A percentile compares a stretch with the other conserved stretches of the same genome.
Evolutionary conservation across 2,113 vertebrate species (phyloP).

Genomic region (Rousettus leschenaultii): DNA sequence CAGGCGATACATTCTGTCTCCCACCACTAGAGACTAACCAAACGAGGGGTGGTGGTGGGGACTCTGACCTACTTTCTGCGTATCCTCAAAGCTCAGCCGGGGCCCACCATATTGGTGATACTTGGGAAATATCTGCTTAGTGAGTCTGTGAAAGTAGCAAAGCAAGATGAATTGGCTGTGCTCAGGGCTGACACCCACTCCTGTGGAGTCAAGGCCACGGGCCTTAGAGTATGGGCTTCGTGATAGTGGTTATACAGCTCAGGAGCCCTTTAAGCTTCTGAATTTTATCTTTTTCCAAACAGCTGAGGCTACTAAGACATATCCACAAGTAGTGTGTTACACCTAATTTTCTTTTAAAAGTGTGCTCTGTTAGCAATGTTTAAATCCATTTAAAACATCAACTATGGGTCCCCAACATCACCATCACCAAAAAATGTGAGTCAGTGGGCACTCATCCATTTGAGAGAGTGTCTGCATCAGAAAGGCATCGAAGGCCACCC

Average conservation of each 20-base stretch:
- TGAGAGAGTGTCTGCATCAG: neutral
- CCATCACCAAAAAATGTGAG: neutral
- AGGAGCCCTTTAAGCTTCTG: neutral
- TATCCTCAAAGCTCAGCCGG: neutral
- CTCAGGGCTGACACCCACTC: neutral
- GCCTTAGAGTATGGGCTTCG: neutral
- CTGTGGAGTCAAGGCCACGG: neutral
- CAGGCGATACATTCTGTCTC: neutral
- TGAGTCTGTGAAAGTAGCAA: neutral
- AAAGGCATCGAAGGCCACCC: neutral
- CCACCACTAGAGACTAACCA: neutral
- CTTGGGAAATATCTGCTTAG: neutral
- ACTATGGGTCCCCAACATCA: neutral
- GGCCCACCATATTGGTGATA: neutral
- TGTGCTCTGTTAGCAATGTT: neutral
- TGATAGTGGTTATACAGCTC: neutral
- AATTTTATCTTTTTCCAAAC: neutral
- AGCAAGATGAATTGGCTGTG: neutral
- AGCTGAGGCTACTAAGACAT: neutral
- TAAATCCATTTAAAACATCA: neutral
- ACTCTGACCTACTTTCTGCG: neutral
- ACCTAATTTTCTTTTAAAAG: slow-evolving; percentile 14
- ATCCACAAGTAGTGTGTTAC: neutral
- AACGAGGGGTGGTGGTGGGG: neutral
- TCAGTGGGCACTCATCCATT: neutral